Conservation (phyloP, 2,797 vertebrate species). For the Yasuhikotakia modesta region DNA sequence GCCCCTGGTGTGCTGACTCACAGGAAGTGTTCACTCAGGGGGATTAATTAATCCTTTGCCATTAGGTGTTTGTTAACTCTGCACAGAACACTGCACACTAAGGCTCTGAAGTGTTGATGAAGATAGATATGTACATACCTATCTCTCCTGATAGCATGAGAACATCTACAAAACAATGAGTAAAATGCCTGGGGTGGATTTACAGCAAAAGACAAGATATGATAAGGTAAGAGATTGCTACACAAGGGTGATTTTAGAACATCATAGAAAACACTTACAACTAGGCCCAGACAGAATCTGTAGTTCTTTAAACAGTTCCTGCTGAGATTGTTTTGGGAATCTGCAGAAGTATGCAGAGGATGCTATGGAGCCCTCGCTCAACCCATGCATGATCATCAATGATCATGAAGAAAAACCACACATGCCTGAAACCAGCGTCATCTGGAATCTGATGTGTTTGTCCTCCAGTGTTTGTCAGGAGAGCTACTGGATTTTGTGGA, state of each 20-base stretch:
- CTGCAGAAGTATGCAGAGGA: not conserved
- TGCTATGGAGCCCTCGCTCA: not conserved
- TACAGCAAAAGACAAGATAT: not conserved
- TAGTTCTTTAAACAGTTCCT: not conserved
- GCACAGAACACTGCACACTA: constrained; percentile 11
- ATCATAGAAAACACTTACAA: not conserved
- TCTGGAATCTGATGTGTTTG: constrained; percentile 32
- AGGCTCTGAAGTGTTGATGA: constrained; percentile 15
- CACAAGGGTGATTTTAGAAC: no score
- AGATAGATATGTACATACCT: constrained; percentile 15
- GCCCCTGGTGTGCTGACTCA: constrained; percentile 18
- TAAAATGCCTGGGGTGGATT: not conserved
- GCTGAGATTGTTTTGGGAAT: not conserved
- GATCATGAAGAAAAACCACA: not conserved
- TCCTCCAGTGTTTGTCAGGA: not conserved
- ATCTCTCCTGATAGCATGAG: not conserved
- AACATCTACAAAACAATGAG: not conserved
- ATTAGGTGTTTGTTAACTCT: constrained; percentile 33
- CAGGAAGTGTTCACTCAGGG: constrained; percentile 35
- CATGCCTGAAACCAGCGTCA: not conserved
- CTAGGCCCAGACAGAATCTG: not conserved
- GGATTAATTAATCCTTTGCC: constrained; percentile 44
- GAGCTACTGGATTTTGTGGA: constrained; percentile 25
- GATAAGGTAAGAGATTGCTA: not conserved
- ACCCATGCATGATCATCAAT: no score